Percentiles rank a stretch among this genome's conserved stretches.
Evolutionary conservation across 1,140 invertebrate genomes (phyloP).

Genomic region (Calycopis cecrops): DNA sequence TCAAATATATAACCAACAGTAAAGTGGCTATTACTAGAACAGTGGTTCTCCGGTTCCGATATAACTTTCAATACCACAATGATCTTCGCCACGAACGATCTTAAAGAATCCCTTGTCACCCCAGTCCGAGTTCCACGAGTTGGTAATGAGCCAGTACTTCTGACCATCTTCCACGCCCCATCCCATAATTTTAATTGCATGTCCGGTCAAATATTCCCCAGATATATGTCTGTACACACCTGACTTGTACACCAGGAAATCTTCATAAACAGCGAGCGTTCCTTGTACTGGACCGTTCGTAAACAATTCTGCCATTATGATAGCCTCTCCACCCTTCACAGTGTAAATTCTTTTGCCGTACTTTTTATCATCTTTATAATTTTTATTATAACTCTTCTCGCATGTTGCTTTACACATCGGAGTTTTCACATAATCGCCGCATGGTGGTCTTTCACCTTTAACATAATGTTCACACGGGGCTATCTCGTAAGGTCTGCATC

Average conservation of each 20-base stretch:
- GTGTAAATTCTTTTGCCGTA: not conserved
- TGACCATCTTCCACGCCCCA: too few species aligned
- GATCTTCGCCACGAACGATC: too few species aligned
- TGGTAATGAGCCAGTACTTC: too few species aligned
- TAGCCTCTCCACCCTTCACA: not conserved
- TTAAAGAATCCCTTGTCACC: too few species aligned
- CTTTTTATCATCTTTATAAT: not conserved
- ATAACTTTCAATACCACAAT: too few species aligned
- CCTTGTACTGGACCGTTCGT: not conserved
- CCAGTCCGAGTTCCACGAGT: too few species aligned
- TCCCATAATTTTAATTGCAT: not conserved
- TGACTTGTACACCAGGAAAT: not conserved
- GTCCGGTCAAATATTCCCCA: not conserved
- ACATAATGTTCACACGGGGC: not conserved
- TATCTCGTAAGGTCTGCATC: not conserved
- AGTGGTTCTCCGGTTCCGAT: too few species aligned
- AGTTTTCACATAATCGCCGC: too few species aligned
- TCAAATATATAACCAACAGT: too few species aligned
- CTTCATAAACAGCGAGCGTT: not conserved
- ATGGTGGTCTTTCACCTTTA: too few species aligned
- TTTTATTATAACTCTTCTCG: not conserved
- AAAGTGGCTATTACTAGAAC: too few species aligned
- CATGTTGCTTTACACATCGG: not conserved
- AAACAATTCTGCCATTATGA: not conserved
- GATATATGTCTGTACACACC: not conserved